Base-by-base conservation (phyloP, 2,888 invertebrate species). In the Apodemia duryi region DNA sequence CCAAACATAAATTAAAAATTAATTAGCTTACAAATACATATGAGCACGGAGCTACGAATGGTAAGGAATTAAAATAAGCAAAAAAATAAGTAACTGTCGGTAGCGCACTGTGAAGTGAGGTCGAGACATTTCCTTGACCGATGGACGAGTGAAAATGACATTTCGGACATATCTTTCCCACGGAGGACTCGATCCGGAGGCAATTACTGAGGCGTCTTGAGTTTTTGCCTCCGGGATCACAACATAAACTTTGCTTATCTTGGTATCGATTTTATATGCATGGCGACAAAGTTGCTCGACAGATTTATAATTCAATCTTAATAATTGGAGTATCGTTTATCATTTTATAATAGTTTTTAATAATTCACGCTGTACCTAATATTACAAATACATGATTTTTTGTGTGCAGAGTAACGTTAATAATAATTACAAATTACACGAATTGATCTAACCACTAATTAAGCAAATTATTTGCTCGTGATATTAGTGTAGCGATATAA, bases 121-220 rank as follows among this genome's bases (percentile, higher is more conserved):
- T 69, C 69, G 65, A 68, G 46, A 68, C 61, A 67, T 68, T 67
- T 68, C 69, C 71, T 70, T 69, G 70, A 67, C 65, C 69, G 73
- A 72, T 76, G 77, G 66, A 68, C 78, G 77, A 81, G 81, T 82
- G 83, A 84, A 84, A 86, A 86, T 88, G 87, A 83, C 86, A 87
- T 86, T 88, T 88, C 84, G 85, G 81, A 78, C 85, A 85, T 85
- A 83, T 82, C 84, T 86, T 86, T 88, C 88, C 85, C 88, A 88
- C 88, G 88, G 77, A 76, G 74, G 75, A 74, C 74, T 71, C 73
- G 71, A 72, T 73, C 78, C 79, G 78, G 75, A 75, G 74, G 82
- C 83, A 84, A 85, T 87, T 86, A 86, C 81, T 74, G 74, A 71
- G 77, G 76, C 77, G 77, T 77, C 54, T 54, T 70, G 73, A 66